Conservation (phyloP, 2,888 invertebrate species). For the Clunio marinus region DNA sequence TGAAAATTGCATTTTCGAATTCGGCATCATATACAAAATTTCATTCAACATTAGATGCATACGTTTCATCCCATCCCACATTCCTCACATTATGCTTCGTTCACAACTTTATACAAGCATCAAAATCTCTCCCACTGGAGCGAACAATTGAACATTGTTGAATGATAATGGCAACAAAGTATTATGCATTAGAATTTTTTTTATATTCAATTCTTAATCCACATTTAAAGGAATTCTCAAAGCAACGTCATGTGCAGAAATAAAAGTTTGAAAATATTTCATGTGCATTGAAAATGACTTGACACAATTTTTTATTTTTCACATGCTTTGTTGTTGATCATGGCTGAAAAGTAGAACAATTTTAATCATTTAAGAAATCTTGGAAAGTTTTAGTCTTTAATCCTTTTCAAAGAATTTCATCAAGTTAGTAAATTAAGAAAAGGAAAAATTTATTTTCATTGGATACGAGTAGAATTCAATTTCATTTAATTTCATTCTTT, state of each 20-base stretch:
- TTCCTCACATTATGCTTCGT: not conserved
- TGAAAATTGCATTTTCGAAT: constrained; percentile 4
- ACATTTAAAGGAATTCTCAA: not conserved
- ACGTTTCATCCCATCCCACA: not conserved
- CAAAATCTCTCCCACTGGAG: not conserved
- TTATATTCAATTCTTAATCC: constrained; percentile 29
- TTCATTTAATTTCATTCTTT: too few species aligned
- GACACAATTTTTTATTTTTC: too few species aligned
- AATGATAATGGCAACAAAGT: constrained; percentile 30
- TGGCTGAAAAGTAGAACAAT: too few species aligned
- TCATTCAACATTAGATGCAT: not conserved
- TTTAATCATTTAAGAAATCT: too few species aligned
- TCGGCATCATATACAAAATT: not conserved
- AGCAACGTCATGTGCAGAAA: not conserved
- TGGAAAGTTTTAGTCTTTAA: too few species aligned
- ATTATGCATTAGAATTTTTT: constrained; percentile 26
- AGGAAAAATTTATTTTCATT: too few species aligned
- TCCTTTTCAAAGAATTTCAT: too few species aligned
- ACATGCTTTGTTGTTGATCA: too few species aligned
- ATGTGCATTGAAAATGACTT: too few species aligned
- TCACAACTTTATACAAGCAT: not conserved
- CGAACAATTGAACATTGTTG: constrained; percentile 2
- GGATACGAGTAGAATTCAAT: too few species aligned
- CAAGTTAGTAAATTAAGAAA: too few species aligned
- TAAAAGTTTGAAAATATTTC: too few species aligned